Evolutionary conservation across 2,113 vertebrate species (phyloP).

Genomic region (Paedocypris sp.): DNA sequence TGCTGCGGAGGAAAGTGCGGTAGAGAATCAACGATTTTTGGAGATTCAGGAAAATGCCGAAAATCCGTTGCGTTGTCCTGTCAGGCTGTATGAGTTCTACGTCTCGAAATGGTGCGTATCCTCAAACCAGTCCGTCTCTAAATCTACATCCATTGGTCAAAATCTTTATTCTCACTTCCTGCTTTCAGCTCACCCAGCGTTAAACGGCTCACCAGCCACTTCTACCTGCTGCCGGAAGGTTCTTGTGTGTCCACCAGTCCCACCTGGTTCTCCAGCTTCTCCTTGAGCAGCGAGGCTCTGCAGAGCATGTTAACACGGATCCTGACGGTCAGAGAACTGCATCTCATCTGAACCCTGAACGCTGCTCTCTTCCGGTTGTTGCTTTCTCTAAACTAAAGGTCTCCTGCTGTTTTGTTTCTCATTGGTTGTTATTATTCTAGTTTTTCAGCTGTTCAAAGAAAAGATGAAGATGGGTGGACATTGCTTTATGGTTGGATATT

Average conservation of each 20-base stretch:
- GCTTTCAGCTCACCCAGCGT: slow-evolving; percentile 78
- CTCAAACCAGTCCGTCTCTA: too few species aligned
- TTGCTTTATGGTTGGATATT: too few species aligned
- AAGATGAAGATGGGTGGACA: too few species aligned
- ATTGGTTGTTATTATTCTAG: too few species aligned
- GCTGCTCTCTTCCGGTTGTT: too few species aligned
- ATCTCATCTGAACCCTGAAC: too few species aligned
- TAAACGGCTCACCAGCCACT: slow-evolving; percentile 86
- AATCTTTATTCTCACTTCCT: not conserved
- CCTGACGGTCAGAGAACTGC: slow-evolving; percentile 84
- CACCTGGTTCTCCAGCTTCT: slow-evolving; percentile 85
- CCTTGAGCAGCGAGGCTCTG: slow-evolving; percentile 80
- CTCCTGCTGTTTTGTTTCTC: too few species aligned
- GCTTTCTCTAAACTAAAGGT: too few species aligned
- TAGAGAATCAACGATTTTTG: slow-evolving; percentile 61
- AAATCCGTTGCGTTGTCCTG: slow-evolving; percentile 89
- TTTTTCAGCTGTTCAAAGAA: too few species aligned
- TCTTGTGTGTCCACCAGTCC: slow-evolving; percentile 94
- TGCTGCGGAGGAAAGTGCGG: slow-evolving; percentile 74
- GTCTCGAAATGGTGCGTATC: slow-evolving; percentile 85
- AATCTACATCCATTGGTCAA: not conserved
- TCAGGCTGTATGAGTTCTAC: slow-evolving; percentile 95
- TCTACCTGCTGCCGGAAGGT: slow-evolving; percentile 92
- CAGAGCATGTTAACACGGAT: slow-evolving; percentile 91
- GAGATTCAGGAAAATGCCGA: slow-evolving; percentile 90